Evolutionary conservation across 2,888 invertebrate genomes (phyloP).

Genomic region (Pterostichus niger): DNA sequence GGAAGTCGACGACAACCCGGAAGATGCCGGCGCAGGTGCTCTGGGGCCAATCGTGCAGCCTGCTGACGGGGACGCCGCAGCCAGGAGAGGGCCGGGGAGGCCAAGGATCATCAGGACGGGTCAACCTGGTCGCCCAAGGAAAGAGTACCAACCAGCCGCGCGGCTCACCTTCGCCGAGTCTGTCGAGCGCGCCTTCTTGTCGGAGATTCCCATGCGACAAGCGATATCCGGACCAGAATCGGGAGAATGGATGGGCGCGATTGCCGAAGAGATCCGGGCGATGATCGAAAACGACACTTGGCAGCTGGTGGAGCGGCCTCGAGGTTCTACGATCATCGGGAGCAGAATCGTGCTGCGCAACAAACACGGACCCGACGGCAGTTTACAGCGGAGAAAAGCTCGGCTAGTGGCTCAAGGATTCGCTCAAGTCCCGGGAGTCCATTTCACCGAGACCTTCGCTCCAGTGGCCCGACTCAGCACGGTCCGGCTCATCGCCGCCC

Average conservation of each 20-base stretch:
- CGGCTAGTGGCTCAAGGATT: slow-evolving; percentile 68
- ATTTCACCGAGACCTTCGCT: slow-evolving; percentile 68
- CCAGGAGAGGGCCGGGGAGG: no score
- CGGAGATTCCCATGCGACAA: no score
- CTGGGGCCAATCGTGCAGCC: no score
- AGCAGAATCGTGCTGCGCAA: slow-evolving; percentile 67
- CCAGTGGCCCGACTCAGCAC: slow-evolving; percentile 68
- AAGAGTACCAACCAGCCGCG: background rate
- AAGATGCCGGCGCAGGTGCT: no score
- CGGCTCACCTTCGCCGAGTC: no score
- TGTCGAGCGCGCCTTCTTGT: no score
- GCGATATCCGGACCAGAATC: slow-evolving; percentile 57
- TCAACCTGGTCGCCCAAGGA: background rate
- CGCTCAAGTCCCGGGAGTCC: slow-evolving; percentile 62
- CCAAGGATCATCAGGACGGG: background rate
- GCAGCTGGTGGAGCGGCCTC: slow-evolving; percentile 68
- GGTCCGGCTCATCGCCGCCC: slow-evolving; percentile 69
- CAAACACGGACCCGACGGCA: slow-evolving; percentile 65
- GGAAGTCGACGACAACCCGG: no score
- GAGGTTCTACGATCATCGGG: slow-evolving; percentile 64
- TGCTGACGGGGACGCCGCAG: no score
- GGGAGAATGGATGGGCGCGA: slow-evolving; percentile 68
- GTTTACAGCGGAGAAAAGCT: slow-evolving; percentile 65
- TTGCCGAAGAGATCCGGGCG: slow-evolving; percentile 68
- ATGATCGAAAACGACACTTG: slow-evolving; percentile 70